Evolutionary conservation across 1,140 invertebrate species (phyloP), one percentile per base, ranked within the genome.

Genomic region (Drosophila nigromelanica): DNA sequence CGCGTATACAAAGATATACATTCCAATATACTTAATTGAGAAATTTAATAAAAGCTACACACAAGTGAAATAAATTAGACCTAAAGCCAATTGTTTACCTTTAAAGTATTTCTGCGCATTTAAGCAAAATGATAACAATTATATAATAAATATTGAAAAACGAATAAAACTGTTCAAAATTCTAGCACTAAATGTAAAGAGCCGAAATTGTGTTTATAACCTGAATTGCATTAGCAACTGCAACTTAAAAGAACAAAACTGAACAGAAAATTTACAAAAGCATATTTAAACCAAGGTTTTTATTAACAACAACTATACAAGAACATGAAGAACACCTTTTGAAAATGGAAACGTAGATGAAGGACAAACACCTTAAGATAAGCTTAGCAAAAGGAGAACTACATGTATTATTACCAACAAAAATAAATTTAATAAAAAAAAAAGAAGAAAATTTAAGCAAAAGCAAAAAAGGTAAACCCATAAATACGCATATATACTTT

Each of bases 91-190:
- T 74, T 70, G 73, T 89, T 89, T 83, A 87, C 73, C 89, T 89
- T 80, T 70, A 79, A 89, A 85, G 80, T 90, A 90, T 89, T 89
- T 90, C 85, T 80, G 80, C 85, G 85, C 85, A 89, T 89, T 89
- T 90, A 89, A 79, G 73, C 82, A 87, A 87, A 81, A 82, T 63
- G 14, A 76, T 67, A 80, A 63, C 59, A 14, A 51, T 64, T 67
- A 62, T 58, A 56, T 63, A 66, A 67, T 64, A 63, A 39, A 59
- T 58, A 30, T 35, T 35, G 8, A 47, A 18, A 40, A 63, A 40
- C n/a, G 39, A 52, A 18, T 37, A 77, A 47, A 72, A 62, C 18
- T 66, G 50, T 70, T 69, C 52, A 76, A 85, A 68, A 73, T 73
- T 61, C 60, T 63, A 30, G 64, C 78, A 79, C 48, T 51, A 61